phyloP scores from a whole-genome alignment of 1,140 invertebrate species.

The Drosophila equinoxialis region DNA sequence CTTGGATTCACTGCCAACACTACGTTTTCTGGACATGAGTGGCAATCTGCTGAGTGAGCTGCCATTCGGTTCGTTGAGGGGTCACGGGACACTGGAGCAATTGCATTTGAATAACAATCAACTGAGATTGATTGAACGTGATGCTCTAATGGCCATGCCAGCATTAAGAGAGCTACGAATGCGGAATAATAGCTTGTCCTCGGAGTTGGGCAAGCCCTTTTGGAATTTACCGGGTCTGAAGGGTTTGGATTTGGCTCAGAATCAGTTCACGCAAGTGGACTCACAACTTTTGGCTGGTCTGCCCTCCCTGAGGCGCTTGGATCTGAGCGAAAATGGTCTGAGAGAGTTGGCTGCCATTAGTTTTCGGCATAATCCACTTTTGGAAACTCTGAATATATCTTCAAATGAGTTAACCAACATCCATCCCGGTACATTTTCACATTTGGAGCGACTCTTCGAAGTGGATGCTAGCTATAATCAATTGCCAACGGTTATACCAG shows the following conservation, averaged over 20 bases:
- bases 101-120: conserved; percentile 92
- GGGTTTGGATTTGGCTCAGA: conserved; percentile 91
- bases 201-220: conserved; percentile 87
- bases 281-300: conserved; percentile 88
- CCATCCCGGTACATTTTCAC: conserved; percentile 89
- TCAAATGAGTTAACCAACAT: conserved; percentile 87
- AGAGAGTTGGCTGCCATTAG: conserved; percentile 88
- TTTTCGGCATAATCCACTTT: conserved; percentile 87
- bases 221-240: conserved; percentile 92
- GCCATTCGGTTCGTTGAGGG: conserved; percentile 88
- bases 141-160: conserved; percentile 91
- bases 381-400: conserved; percentile 92
- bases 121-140: conserved; percentile 88
- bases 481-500: conserved; percentile 88
- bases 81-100: conserved; percentile 90
- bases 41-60: conserved; percentile 89
- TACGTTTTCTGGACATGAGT: conserved; percentile 90
- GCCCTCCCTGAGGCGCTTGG: conserved; percentile 89
- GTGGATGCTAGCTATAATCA: conserved; percentile 91
- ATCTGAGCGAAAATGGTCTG: conserved; percentile 91
- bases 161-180: conserved; percentile 90
- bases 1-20: conserved; percentile 89
- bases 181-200: conserved; percentile 90
- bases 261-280: conserved; percentile 89
- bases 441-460: conserved; percentile 89